These are phyloP conservation scores for Pantelozetes paolii DNA, from an alignment of 2,888 invertebrate species.

Conservation along the genomic window DNA sequence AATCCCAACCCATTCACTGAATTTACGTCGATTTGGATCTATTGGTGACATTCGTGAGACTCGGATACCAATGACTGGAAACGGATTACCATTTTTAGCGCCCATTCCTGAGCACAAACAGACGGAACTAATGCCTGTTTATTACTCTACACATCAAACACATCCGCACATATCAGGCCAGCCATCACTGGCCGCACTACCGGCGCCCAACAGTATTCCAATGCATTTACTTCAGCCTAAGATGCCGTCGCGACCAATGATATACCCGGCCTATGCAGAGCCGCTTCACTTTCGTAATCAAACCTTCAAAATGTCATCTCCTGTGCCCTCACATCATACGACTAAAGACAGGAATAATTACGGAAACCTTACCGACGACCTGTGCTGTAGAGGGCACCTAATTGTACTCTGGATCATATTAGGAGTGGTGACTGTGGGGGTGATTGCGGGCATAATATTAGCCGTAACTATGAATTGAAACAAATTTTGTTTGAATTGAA, in stretches of 20 bases:
- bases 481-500: neutral
- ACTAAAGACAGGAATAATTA: conserved; percentile 5
- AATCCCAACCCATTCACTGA: neutral
- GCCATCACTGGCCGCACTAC: neutral
- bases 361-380: conserved; percentile 12
- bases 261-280: conserved; percentile 27
- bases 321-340: conserved; percentile 2
- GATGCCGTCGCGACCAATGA: neutral
- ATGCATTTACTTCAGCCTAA: conserved; percentile 1
- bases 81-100: conserved; percentile 4
- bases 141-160: neutral
- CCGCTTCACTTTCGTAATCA: conserved; percentile 17
- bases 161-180: neutral
- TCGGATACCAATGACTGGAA: neutral
- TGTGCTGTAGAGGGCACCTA: conserved; percentile 48
- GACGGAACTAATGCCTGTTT: conserved; percentile 19
- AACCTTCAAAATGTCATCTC: conserved; percentile 17
- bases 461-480: conserved; percentile 47
- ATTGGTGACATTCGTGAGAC: conserved; percentile 12
- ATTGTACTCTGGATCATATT: conserved; percentile 50
- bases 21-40: conserved; percentile 17
- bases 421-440: conserved; percentile 49
- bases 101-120: conserved; percentile 24
- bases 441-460: conserved; percentile 49
- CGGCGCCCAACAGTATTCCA: conserved; percentile 11